Percentiles rank a stretch among this genome's conserved stretches.
Conservation (phyloP, 2,113 vertebrate species). For the Gambusia holbrooki region DNA sequence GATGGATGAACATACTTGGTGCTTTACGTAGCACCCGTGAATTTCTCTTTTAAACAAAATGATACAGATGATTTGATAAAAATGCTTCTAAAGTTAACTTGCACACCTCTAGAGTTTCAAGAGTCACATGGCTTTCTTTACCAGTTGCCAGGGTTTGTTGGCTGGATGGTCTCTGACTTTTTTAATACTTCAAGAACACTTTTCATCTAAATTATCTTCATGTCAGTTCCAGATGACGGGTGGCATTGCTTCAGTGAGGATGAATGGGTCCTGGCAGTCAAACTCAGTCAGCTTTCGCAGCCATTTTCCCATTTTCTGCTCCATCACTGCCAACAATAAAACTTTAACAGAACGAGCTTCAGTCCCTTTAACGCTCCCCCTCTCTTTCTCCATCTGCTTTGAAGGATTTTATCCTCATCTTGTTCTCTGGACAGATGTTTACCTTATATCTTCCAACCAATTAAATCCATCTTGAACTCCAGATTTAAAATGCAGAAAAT, state of each 20-base stretch:
- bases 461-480: constrained; percentile 2
- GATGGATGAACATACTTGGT: not conserved
- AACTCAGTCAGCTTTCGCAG: constrained; percentile 22
- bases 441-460: constrained; percentile 4
- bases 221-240: not conserved
- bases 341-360: not conserved
- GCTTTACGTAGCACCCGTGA: not conserved
- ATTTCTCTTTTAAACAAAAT: not conserved
- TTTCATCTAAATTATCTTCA: constrained; percentile 7
- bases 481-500: not conserved
- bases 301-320: constrained; percentile 34
- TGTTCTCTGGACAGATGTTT: constrained; percentile 8
- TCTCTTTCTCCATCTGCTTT: not conserved
- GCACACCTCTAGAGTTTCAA: not conserved
- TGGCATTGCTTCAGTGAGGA: constrained; percentile 15
- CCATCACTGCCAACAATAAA: constrained; percentile 25
- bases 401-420: not conserved
- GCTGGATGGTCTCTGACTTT: not conserved
- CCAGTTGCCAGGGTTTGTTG: not conserved
- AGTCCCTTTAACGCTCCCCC: not conserved
- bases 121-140: not conserved
- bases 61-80: not conserved
- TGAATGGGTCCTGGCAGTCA: constrained; percentile 19
- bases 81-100: not conserved
- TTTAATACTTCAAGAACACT: constrained; percentile 1